These are phyloP conservation scores for Tachysurus vachellii DNA, from an alignment of 2,113 vertebrate genomes.

Conservation along the genomic window DNA sequence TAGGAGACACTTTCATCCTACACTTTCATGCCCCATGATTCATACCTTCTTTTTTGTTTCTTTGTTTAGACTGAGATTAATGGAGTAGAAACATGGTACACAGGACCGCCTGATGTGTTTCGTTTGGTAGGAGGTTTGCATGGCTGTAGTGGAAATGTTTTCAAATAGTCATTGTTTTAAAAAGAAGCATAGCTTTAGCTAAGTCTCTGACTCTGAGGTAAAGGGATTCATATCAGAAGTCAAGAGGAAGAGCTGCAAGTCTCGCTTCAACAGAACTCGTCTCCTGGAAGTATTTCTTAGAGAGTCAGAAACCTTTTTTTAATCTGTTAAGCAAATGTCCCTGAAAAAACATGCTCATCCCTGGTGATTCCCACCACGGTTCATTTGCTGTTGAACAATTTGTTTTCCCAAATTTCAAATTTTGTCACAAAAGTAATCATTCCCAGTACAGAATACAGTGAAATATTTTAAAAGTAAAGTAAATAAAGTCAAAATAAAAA, in stretches of 20 bases:
- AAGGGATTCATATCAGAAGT: constrained; percentile 4
- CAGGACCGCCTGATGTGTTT: neutral
- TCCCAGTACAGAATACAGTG: no score
- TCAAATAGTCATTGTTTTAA: constrained; percentile 9
- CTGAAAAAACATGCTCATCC: neutral
- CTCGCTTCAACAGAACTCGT: neutral
- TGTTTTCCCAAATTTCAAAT: neutral
- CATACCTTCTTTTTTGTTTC: neutral
- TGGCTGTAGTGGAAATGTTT: neutral
- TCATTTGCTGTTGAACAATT: neutral
- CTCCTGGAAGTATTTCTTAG: neutral
- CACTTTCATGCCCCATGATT: neutral
- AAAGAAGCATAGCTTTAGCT: neutral
- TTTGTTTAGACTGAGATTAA: constrained; percentile 14
- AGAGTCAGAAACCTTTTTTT: constrained; percentile 9
- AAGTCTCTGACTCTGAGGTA: neutral
- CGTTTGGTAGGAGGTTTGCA: neutral
- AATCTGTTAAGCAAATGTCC: constrained; percentile 7
- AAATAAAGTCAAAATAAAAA: no score
- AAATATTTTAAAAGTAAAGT: no score
- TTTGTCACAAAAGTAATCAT: no score
- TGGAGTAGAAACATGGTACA: neutral
- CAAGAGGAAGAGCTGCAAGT: neutral
- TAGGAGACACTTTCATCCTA: neutral
- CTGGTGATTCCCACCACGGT: neutral